Base-by-base conservation (phyloP, 2,888 invertebrate genomes). In the Panorpa germanica region DNA sequence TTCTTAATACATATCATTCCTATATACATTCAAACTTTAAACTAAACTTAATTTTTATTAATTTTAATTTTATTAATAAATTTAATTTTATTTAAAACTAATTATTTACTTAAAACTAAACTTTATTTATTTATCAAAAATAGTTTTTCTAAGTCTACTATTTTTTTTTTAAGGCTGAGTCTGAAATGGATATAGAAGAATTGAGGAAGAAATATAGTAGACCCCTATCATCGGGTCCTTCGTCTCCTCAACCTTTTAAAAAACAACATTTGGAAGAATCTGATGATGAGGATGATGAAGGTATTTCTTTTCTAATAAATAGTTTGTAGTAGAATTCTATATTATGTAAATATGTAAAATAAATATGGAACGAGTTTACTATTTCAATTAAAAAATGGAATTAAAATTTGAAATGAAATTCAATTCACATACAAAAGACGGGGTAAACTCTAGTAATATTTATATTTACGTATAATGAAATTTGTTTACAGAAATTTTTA, bases 181-280 rank as follows among this genome's bases (percentile, higher is more conserved):
- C 76, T 48, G 77, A 80, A 49, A 70, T 83, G 63, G 70, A 72
- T 30, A 63, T 88, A 31, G 83, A 82, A 44, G 78, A 85, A 46
- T 59, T 90, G 29, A 55, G 73, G 41, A 68, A 68, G 19, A 82
- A 78, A 47, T 88, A 86, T 52, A 58, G 63, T 32, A 52, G 52
- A 36, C 19, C n/a, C n/a, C n/a, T n/a, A n/a, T n/a, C n/a, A n/a
- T n/a, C n/a, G n/a, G n/a, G n/a, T n/a, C n/a, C n/a, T n/a, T n/a
- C n/a, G n/a, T n/a, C n/a, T 37, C 43, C 41, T 37, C 31, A 28
- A 37, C 30, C 23, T 28, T 41, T 39, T 10, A 35, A 37, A 20
- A 35, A 36, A 29, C 35, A 37, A 4, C 28, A 40, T 24, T 43
- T 44, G 13, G 45, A 46, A 36, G 50, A 50, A 32, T 49, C 46